Percentiles rank a stretch among this genome's conserved stretches.
Conservation (phyloP, 2,797 vertebrate species). For the Anabacerthia variegaticeps region DNA sequence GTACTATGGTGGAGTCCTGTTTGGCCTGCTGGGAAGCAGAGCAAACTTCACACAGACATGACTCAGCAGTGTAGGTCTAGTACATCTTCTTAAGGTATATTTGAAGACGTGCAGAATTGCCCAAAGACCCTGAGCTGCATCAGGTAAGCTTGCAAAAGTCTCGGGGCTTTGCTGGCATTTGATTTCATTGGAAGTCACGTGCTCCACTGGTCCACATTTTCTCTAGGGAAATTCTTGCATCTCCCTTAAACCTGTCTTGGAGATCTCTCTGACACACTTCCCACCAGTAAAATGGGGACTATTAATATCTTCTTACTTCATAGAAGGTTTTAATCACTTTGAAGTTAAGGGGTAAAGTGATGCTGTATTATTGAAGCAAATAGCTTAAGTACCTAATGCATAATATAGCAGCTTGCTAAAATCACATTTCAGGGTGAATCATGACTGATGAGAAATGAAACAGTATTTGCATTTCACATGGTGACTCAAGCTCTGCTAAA, state of each 20-base stretch:
- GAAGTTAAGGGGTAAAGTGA: not conserved
- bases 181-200: fast-evolving
- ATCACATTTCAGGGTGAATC: not conserved
- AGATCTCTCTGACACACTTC: not conserved
- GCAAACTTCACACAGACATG: not conserved
- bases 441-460: not conserved
- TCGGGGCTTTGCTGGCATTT: fast-evolving
- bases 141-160: not conserved
- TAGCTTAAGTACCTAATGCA: not conserved
- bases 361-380: not conserved
- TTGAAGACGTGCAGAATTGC: not conserved
- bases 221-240: not conserved
- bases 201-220: not conserved
- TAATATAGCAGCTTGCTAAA: not conserved
- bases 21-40: not conserved
- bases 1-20: not conserved
- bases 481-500: not conserved
- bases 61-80: not conserved
- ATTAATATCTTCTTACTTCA: not conserved
- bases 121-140: not conserved
- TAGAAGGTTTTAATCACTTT: not conserved
- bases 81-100: fast-evolving
- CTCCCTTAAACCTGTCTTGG: not conserved
- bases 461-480: not conserved
- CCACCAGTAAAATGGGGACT: not conserved